Conservation (phyloP, 2,113 vertebrate species). For the Jacana jacana region DNA sequence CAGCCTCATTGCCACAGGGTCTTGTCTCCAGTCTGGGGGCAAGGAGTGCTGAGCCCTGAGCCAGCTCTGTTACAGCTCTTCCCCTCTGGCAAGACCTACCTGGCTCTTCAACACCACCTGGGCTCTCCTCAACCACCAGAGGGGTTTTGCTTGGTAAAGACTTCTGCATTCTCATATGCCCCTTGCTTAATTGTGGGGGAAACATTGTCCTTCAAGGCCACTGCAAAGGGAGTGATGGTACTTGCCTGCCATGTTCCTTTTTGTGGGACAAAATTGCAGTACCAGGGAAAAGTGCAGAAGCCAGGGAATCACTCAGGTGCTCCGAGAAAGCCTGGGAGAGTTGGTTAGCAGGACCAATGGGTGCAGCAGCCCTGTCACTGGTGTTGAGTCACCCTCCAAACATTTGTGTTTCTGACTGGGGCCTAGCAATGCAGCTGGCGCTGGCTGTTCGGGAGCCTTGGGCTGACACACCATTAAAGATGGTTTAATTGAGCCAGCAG, state of each 20-base stretch:
- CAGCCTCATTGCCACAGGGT: rapidly evolving
- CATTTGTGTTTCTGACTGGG: neutral
- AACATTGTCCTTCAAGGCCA: rapidly evolving
- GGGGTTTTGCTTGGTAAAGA: neutral
- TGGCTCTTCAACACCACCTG: rapidly evolving
- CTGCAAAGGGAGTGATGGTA: neutral
- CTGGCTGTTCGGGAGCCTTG: neutral
- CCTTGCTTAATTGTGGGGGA: neutral
- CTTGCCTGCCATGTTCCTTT: neutral
- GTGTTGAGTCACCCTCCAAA: neutral
- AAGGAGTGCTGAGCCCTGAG: neutral
- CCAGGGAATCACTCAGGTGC: neutral
- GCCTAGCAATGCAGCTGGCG: neutral
- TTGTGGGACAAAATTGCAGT: neutral
- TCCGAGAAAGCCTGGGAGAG: neutral
- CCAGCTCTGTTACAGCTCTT: neutral
- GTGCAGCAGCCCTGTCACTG: neutral
- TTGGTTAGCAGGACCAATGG: neutral
- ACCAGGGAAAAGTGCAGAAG: too few relatives aligned
- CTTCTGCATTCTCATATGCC: neutral
- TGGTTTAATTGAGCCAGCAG: neutral
- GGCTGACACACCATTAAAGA: neutral
- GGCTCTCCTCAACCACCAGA: neutral
- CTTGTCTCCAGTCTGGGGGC: rapidly evolving
- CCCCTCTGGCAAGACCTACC: neutral